Conservation (phyloP, 2,113 vertebrate genomes). For the Porphyrio hochstetteri region DNA sequence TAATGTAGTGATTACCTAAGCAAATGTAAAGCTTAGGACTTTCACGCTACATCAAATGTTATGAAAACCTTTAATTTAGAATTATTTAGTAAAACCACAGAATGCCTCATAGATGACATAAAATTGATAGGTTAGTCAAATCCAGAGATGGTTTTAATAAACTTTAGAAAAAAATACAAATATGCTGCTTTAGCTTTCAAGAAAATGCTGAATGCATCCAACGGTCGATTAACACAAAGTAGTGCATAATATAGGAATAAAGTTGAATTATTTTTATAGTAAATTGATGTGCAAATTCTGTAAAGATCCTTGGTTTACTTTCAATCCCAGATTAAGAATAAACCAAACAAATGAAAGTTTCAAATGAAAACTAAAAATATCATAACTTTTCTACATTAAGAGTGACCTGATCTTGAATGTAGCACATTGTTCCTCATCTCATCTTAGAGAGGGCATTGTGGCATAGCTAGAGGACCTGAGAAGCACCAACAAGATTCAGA, state of each 20-base stretch:
- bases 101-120: not conserved
- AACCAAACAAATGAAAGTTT: not conserved
- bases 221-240: not conserved
- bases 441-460: not conserved
- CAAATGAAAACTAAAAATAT: not conserved
- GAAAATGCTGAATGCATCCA: not conserved
- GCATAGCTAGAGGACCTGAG: not conserved
- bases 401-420: not conserved
- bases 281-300: not conserved
- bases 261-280: not conserved
- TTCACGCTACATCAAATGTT: not conserved
- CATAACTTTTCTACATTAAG: not conserved
- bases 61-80: not conserved
- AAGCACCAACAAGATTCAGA: not conserved
- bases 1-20: not conserved
- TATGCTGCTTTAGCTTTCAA: not conserved
- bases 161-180: not conserved
- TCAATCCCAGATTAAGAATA: not conserved
- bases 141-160: not conserved
- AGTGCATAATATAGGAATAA: not conserved
- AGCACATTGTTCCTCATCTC: not conserved
- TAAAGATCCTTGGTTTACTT: not conserved
- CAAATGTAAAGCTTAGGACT: not conserved
- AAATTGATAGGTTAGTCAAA: not conserved
- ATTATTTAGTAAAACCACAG: not conserved